Evolutionary conservation across 2,888 invertebrate genomes (phyloP), one percentile per base, ranked within the genome.

Genomic region (Ornithoptera priamus): DNA sequence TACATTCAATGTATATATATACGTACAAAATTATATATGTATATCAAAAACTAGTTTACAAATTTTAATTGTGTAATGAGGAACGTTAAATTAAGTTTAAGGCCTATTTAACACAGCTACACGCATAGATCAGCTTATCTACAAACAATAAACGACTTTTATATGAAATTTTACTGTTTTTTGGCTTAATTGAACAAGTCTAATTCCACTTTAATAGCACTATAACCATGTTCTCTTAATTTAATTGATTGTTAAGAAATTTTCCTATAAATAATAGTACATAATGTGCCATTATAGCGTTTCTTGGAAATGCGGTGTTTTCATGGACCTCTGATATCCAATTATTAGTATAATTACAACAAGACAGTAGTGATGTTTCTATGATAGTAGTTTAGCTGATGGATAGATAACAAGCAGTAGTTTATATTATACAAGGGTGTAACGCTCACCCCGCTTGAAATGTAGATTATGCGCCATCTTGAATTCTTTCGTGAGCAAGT

Each of bases 341-440:
- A 68, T 58, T 68, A 68, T 30, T 22, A 67, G 7, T 57, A 30
- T 58, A 68, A 64, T 68, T 68, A 68, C 39, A 15, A 59, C 53
- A 53, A 59, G 59, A 59, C 59, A 53, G 39, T 68, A 22, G 36
- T 53, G 59, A 64, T 59, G 63, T 64, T 22, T 59, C 59, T n/a
- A 15, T 63, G 63, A 64, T 64, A 68, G 46, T 59, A 39, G 18
- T 18, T 50, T 62, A 20, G n/a, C 18, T 68, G 63, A 68, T 68
- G 53, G 18, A 64, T 53, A 68, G 68, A 68, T 68, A 63, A 68
- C 58, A 39, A 36, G 36, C 7, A 2, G 50, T 63, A 30, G 36
- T 22, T 22, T 58, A n/a, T 65, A 65, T 53, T 22, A 62, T 7
- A 46, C 6, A 17, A 30, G 30, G 17, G 46, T 46, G 46, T 46